phyloP scores from a whole-genome alignment of 2,113 vertebrate genomes.

The Cephalopholis sonnerati region DNA sequence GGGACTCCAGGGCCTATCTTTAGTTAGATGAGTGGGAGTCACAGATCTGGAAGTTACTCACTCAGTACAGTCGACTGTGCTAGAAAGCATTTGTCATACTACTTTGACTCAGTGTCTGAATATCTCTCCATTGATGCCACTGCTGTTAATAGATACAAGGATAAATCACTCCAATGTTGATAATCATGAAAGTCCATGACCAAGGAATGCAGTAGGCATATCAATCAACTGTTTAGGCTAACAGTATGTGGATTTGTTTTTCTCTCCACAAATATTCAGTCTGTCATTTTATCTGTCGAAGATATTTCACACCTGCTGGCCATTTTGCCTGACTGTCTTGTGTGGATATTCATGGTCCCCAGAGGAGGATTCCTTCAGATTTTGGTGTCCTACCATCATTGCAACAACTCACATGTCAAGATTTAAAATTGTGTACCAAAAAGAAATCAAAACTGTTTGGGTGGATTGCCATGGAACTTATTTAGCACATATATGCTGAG shows the following conservation, averaged over 20 bases:
- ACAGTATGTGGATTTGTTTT: background rate
- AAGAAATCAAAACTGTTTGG: background rate
- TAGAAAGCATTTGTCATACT: slow-evolving; percentile 37
- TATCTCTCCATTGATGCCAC: slow-evolving; percentile 22
- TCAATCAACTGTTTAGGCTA: too few species aligned
- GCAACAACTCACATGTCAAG: background rate
- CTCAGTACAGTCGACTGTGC: slow-evolving; percentile 14
- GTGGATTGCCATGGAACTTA: background rate
- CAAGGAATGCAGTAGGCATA: background rate
- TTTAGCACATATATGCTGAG: background rate
- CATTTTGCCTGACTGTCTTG: background rate
- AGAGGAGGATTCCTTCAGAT: background rate
- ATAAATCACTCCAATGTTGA: background rate
- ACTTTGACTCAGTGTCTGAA: slow-evolving; percentile 44
- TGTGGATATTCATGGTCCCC: too few species aligned
- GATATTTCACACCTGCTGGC: background rate
- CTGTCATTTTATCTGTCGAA: too few species aligned
- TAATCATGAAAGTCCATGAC: background rate
- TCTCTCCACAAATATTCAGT: background rate
- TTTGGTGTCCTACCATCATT: background rate
- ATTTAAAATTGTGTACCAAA: background rate
- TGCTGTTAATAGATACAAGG: slow-evolving; percentile 11
- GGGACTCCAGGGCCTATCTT: slow-evolving; percentile 50
- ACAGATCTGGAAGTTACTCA: slow-evolving; percentile 52
- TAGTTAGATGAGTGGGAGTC: slow-evolving; percentile 50